Evolutionary conservation across 2,797 vertebrate species (phyloP), one percentile per base, ranked within the genome.

Genomic region (Podarcis lilfordi): DNA sequence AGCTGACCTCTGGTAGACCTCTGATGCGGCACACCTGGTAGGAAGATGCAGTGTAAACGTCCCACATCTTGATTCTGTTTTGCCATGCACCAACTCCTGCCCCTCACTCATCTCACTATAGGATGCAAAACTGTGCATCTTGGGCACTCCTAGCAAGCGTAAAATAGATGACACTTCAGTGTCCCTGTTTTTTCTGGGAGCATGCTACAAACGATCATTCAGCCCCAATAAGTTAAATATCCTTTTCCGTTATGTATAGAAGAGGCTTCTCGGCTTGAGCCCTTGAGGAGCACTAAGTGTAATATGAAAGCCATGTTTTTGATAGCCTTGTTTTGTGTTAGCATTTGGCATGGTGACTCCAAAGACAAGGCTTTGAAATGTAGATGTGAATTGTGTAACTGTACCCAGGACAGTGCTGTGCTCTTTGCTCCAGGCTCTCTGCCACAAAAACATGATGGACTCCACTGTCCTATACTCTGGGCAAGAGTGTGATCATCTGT

Each of bases 201-300:
- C 82, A 25, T 95, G 43, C 79, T 59, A 79, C 94, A 89, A 95
- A 94, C 93, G 91, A 93, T 94, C 91, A 92, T 66, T 90, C 43
- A 1, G 2, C 85, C 90, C 86, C 86, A 86, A 91, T 89, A 92
- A 94, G 88, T 90, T 93, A 91, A 91, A 91, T 87, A 79, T 91
- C 80, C 92, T 87, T 94, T 90, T 80, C 86, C 90, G 72, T 79
- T 83, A 89, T 89, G 82, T 86, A 45, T 69, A 35, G 40, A 15
- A 90, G 75, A 80, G 85, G 83, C 68, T 84, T 92, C 86, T 93
- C 86, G 87, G 82, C 78, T 93, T 93, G 87, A 92, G 86, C 59
- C 88, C 77, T 64, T 89, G 85, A 91, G 78, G 84, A 90, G 89
- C 59, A 77, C 43, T 92, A 88, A 92, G 86, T 81, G 89, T 85